Evolutionary conservation across 2,113 vertebrate species (phyloP).

Genomic region (Microcebus tavaratra): DNA sequence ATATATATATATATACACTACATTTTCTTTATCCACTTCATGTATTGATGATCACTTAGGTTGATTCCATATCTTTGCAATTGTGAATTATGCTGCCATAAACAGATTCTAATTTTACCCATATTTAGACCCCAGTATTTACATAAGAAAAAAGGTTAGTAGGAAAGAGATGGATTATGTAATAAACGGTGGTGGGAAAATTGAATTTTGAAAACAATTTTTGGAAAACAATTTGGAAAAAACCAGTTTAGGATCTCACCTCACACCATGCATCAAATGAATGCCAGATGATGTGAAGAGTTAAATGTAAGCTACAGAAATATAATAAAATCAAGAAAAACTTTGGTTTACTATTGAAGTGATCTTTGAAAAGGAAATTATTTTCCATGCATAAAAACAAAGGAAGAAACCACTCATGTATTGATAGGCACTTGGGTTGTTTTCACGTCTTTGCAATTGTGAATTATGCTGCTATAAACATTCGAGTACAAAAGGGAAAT

Average conservation of each 20-base stretch:
- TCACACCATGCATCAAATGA: not conserved
- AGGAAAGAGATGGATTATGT: not conserved
- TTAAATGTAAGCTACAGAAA: not conserved
- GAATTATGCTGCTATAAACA: too few species aligned
- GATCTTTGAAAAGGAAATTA: not conserved
- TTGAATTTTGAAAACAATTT: not conserved
- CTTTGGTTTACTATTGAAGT: not conserved
- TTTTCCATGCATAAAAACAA: not conserved
- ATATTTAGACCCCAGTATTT: not conserved
- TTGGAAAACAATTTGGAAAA: conserved; percentile 27
- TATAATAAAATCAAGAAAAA: conserved; percentile 34
- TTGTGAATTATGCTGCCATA: too few species aligned
- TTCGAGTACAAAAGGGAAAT: not conserved
- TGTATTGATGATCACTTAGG: too few species aligned
- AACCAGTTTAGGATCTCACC: not conserved
- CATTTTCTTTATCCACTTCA: too few species aligned
- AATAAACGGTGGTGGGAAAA: conserved; percentile 27
- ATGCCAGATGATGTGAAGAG: not conserved
- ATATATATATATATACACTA: too few species aligned
- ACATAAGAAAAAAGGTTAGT: not conserved
- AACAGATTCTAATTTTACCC: not conserved
- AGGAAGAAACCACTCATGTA: not conserved
- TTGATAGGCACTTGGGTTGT: too few species aligned
- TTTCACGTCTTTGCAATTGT: too few species aligned
- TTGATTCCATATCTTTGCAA: too few species aligned